Conservation (phyloP, 2,888 invertebrate genomes). For the Cremastinae sp. region DNA sequence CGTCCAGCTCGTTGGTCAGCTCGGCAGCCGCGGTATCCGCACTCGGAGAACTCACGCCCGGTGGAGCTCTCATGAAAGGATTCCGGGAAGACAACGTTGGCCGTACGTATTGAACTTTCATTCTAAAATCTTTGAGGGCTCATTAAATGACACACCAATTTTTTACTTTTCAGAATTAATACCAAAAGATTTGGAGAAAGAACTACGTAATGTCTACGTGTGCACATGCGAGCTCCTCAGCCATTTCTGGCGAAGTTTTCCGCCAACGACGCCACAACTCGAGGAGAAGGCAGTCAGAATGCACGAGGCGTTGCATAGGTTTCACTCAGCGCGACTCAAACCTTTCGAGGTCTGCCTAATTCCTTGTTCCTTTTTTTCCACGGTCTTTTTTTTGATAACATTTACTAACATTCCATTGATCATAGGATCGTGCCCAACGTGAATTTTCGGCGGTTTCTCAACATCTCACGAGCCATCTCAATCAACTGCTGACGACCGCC, state of each 20-base stretch:
- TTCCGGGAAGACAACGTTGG: constrained; percentile 90
- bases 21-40: constrained; percentile 91
- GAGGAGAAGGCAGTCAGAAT: constrained; percentile 92
- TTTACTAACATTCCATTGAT: constrained; percentile 9
- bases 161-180: constrained; percentile 86
- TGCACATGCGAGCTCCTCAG: constrained; percentile 93
- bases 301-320: constrained; percentile 93
- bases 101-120: no score
- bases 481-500: constrained; percentile 92
- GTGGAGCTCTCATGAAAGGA: constrained; percentile 94
- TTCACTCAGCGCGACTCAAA: constrained; percentile 91
- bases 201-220: constrained; percentile 91
- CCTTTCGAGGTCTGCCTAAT: constrained; percentile 88
- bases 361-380: constrained; percentile 53
- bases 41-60: constrained; percentile 93
- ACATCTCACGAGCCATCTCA: constrained; percentile 91
- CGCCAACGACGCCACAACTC: constrained; percentile 86
- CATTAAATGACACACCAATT: background rate
- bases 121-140: no score
- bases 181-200: constrained; percentile 90
- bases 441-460: constrained; percentile 91
- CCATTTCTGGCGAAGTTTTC: constrained; percentile 98
- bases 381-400: constrained; percentile 11
- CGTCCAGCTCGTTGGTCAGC: constrained; percentile 82
- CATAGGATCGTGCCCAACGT: constrained; percentile 89